phyloP scores from a whole-genome alignment of 2,113 vertebrate species.

The Calidris pygmaea region DNA sequence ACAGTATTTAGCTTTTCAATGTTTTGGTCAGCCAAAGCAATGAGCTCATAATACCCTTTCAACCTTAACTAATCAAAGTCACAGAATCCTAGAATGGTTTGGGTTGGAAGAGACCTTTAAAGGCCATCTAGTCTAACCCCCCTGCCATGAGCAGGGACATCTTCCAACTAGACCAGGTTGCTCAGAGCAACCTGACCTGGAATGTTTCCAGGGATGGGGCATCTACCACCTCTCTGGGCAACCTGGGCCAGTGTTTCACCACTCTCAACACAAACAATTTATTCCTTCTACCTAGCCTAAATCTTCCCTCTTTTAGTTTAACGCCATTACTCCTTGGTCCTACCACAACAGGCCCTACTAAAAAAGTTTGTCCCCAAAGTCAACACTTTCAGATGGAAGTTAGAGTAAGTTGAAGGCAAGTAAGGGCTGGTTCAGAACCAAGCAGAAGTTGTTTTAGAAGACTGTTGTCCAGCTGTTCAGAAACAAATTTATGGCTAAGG shows the following conservation, averaged over 20 bases:
- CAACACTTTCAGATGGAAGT: not conserved
- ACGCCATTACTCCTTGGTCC: not conserved
- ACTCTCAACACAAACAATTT: not conserved
- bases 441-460: not conserved
- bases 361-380: not conserved
- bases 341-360: not conserved
- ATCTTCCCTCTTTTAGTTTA: not conserved
- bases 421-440: not conserved
- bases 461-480: not conserved
- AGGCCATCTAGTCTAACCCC: not conserved
- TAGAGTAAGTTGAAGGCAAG: not conserved
- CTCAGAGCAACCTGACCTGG: not conserved
- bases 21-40: not conserved
- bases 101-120: not conserved
- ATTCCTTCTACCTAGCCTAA: not conserved
- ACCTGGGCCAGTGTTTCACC: not conserved
- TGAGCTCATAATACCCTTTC: not conserved
- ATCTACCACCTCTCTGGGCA: not conserved
- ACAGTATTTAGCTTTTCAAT: not conserved
- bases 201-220: not conserved
- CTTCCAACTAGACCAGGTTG: not conserved
- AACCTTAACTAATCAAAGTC: not conserved
- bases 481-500: not conserved
- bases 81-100: not conserved
- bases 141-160: not conserved